Evolutionary conservation across 2,113 vertebrate species (phyloP), one percentile per base, ranked within the genome.

Genomic region (Gorsachius goisagi): DNA sequence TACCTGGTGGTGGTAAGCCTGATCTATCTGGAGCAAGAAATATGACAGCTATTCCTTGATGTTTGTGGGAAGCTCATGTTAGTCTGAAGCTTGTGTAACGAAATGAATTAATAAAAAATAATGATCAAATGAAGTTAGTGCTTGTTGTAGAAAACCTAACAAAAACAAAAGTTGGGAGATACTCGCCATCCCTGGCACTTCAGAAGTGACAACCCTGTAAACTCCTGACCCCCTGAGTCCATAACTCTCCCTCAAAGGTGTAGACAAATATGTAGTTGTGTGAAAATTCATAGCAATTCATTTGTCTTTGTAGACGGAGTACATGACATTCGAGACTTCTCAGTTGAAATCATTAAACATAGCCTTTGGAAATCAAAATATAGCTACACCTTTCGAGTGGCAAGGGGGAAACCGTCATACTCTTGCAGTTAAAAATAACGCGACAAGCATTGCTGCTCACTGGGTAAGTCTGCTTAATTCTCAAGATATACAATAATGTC

Each of bases 301-400:
- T 73, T 84, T 88, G 17, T 90, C 35, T 78, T 96, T 95, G 52
- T 85, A 99, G 99, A 98, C 97, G 6, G 97, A 10, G 8, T 97
- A 98, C n/a, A 95, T 78, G 60, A 84, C 11, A 5, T 85, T 97
- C 66, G 23, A 93, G 19, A 15, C 60, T n/a, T 53, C 72, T 18
- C 11, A 26, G 33, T 10, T 95, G 73, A 6, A n/a, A 10, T 26
- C 33, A 27, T 1, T 97, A 41, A 1, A 0, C 1, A 1, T 98
- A 90, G 9, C 0, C 16, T 84, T 52, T 88, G 80, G 14, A 69
- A 50, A 0, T 47, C 1, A 4, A 26, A 27, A 0, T 27, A 0
- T 1, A 44, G 52, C 0, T 0, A 0, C 6, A 63, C 0, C 0
- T 3, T 4, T 97, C 24, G 0, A 0, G 0, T 47, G 97, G 23